phyloP scores from a whole-genome alignment of 2,797 vertebrate species.

The Danio tinwini region DNA sequence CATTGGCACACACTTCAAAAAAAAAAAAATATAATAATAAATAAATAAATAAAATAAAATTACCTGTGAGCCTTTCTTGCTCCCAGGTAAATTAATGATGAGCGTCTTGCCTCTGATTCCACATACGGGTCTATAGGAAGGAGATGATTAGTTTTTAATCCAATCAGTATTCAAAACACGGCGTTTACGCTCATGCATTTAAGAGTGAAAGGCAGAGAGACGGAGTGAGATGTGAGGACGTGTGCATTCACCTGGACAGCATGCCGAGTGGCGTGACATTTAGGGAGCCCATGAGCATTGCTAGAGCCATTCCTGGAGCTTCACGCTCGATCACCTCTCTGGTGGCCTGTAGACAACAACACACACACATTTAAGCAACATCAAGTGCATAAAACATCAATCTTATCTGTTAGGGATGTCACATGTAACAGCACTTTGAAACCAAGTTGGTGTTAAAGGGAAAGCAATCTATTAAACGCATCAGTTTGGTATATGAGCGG shows the following conservation, averaged over 20 bases:
- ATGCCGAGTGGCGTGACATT: slow-evolving; percentile 98
- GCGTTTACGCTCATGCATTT: slow-evolving; percentile 31
- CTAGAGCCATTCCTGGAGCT: slow-evolving; percentile 96
- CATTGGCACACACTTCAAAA: not conserved
- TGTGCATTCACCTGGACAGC: slow-evolving; percentile 77
- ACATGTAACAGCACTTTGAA: not conserved
- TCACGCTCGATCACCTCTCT: slow-evolving; percentile 98
- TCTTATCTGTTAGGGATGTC: slow-evolving; percentile 9
- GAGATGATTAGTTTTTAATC: slow-evolving; percentile 42
- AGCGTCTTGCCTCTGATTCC: slow-evolving; percentile 98
- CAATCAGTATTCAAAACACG: slow-evolving; percentile 11
- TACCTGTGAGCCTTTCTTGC: slow-evolving; percentile 99
- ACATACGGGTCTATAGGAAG: slow-evolving; percentile 87
- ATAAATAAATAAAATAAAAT: slow-evolving; percentile 43
- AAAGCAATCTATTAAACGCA: not conserved
- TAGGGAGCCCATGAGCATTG: slow-evolving; percentile 99
- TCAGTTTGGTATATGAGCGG: not conserved
- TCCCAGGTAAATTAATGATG: slow-evolving; percentile 98
- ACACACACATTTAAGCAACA: slow-evolving; percentile 11
- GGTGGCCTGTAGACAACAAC: slow-evolving; percentile 84
- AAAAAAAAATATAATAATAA: not conserved
- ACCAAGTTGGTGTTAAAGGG: not conserved
- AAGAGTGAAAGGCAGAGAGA: slow-evolving; percentile 22
- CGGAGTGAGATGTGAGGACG: slow-evolving; percentile 24
- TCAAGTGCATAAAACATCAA: slow-evolving; percentile 2